Base-by-base conservation (phyloP, 2,888 invertebrate species). In the Tineola bisselliella region DNA sequence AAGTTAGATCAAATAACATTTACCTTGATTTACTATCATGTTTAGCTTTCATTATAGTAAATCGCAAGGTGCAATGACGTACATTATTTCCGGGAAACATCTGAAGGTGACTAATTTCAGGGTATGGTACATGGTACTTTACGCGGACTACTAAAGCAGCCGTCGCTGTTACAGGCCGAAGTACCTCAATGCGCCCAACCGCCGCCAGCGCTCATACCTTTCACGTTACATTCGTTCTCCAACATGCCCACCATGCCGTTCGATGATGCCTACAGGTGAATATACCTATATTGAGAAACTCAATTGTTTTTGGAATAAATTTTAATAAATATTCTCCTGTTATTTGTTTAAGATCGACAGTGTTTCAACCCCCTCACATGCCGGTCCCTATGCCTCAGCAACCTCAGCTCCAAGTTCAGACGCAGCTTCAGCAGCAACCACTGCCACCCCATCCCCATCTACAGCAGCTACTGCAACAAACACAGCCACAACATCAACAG, bases 401-500 rank as follows among this genome's bases (percentile, higher is more conserved):
- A 74, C 67, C 75, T 67, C 67, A 48, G 48, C 66, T 56, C 63
- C 63, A 44, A 25, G 58, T 38, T 59, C 64, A 15, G 62, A 8
- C 64, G 58, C 54, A 60, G 61, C 6, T 30, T 17, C 44, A 57
- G 13, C 58, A 18, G 12, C 61, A 57, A 15, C 60, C 31, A 33
- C n/a, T 11, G 3, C 48, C 15, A 1, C 13, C 74, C 2, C 52
- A 2, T 6, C 25, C 2, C 69, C 65, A 75, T 68, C 70, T 80
- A 68, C 79, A 78, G 60, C 79, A 76, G 65, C 77, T 76, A 62
- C 78, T 76, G 60, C 79, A 77, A 61, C 80, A 81, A 62, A 79
- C 72, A 62, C 73, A 72, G 38, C 72, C 70, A 54, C 68, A 72
- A 61, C 78, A 74, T 56, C 74, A 61, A 59, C 61, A 58, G 63